A percentile compares a stretch with the other conserved stretches of the same genome.
phyloP scores from a whole-genome alignment of 2,113 vertebrate genomes.

The Amphiprion percula region DNA sequence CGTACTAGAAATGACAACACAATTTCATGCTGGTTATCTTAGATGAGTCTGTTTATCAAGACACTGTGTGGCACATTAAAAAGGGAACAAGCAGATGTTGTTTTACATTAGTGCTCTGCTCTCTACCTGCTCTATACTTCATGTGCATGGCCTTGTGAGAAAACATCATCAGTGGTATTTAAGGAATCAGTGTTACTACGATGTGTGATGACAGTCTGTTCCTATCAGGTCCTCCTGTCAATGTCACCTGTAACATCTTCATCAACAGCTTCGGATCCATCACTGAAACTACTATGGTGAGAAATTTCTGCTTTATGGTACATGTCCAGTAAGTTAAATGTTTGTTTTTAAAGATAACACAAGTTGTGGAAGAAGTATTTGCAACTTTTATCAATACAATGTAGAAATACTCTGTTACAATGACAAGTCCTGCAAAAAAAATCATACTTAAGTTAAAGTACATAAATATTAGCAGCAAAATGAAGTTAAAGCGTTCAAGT shows the following conservation, averaged over 20 bases:
- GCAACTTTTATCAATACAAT: too few relatives aligned
- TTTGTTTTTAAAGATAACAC: too few relatives aligned
- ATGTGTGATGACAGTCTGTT: constrained; percentile 42
- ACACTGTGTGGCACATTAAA: background rate
- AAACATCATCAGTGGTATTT: constrained; percentile 29
- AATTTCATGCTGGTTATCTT: constrained; percentile 43
- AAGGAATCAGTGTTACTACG: background rate
- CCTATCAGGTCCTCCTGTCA: constrained; percentile 91
- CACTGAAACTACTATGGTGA: constrained; percentile 97
- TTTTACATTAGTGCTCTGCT: background rate
- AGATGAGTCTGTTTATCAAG: constrained; percentile 25
- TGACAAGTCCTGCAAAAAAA: too few relatives aligned
- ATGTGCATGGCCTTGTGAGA: constrained; percentile 8
- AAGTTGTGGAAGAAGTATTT: too few relatives aligned
- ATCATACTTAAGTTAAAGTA: too few relatives aligned
- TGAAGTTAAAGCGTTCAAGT: too few relatives aligned
- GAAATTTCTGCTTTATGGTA: constrained; percentile 31
- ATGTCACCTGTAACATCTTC: constrained; percentile 98
- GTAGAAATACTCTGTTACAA: too few relatives aligned
- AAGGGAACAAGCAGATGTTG: constrained; percentile 27
- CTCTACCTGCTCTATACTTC: background rate
- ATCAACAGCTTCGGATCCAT: constrained; percentile 97
- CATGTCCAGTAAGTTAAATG: too few relatives aligned
- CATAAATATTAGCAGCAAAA: too few relatives aligned
- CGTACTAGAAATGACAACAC: constrained; percentile 58